phyloP scores from a whole-genome alignment of 2,797 vertebrate species.

The Eidolon dupreanum region DNA sequence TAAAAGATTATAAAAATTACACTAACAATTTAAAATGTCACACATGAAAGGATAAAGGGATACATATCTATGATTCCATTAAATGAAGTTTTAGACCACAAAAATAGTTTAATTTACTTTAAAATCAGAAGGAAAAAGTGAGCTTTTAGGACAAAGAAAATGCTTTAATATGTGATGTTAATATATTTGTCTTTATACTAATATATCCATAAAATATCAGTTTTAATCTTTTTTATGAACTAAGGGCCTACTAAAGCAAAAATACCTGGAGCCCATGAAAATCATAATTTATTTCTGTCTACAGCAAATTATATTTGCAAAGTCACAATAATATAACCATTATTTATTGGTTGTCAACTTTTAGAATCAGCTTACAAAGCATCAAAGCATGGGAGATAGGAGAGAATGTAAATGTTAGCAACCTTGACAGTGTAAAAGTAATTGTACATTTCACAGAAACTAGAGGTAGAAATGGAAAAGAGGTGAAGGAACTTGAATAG shows the following conservation, averaged over 20 bases:
- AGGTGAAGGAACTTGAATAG: neutral
- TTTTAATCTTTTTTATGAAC: neutral
- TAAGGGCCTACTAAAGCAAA: neutral
- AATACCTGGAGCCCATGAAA: neutral
- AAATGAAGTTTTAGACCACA: neutral
- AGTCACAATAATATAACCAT: slow-evolving; percentile 43
- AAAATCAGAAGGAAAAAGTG: slow-evolving; percentile 35
- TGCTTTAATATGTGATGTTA: slow-evolving; percentile 13
- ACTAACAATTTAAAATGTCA: slow-evolving; percentile 5
- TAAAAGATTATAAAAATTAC: neutral
- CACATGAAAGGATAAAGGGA: neutral
- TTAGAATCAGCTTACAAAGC: slow-evolving; percentile 33
- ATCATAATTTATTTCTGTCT: neutral
- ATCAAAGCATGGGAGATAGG: neutral
- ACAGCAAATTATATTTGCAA: slow-evolving; percentile 36
- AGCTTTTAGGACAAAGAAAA: slow-evolving; percentile 42
- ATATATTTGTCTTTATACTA: slow-evolving; percentile 40
- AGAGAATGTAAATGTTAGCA: slow-evolving; percentile 23
- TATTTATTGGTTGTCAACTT: slow-evolving; percentile 15
- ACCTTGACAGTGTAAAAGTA: slow-evolving; percentile 7
- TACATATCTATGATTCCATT: neutral
- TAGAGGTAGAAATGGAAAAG: neutral
- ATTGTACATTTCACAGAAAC: slow-evolving; percentile 26
- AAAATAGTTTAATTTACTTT: slow-evolving; percentile 38
- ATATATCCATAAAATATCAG: neutral